Base-by-base conservation (phyloP, 2,888 invertebrate species). In the Drosophila rubida region DNA sequence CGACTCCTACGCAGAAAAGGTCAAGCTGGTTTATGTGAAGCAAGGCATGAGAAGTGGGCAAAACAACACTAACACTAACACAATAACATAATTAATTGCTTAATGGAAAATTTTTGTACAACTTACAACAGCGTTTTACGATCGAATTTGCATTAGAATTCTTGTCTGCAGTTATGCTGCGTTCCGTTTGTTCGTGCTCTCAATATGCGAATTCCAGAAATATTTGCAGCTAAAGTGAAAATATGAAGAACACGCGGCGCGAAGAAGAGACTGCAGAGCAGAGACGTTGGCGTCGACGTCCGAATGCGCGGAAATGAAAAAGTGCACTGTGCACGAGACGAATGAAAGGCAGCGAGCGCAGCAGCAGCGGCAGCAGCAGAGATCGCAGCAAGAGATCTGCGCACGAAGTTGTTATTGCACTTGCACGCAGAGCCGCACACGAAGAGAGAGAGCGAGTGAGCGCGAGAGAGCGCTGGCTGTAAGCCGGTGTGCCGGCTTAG, bases 401-500 rank as follows among this genome's bases (percentile, higher is more conserved):
- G 64, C 41, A 57, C 49, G 64, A 48, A 63, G 63, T 64, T 73
- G 73, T 50, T 45, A 57, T 35, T 73, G 77, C 74, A 57, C 37
- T 64, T 73, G 72, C 82, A 69, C 42, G n/a, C 57, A 57, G 22
- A 7, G 27, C 41, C 41, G 25, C 58, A 68, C 44, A 60, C 66
- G 55, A n/a, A n/a, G 37, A n/a, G 44, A 22, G 51, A 41, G 50
- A 44, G 59, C 27, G 51, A 23, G 35, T 23, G 45, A 32, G 39
- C 3, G 3, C 19, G 62, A 30, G 59, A 11, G 37, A 37, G 50
- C 41, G 37, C 30, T 53, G 22, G 23, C 50, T 37, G 53, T 35
- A 64, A 71, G 80, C 80, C 80, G 80, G 80, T 51, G 61, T 58
- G 61, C 83, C 82, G 79, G 82, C 80, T 75, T 69, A 53, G 23